Conservation (phyloP, 2,113 vertebrate species). For the Paralichthys olivaceus region DNA sequence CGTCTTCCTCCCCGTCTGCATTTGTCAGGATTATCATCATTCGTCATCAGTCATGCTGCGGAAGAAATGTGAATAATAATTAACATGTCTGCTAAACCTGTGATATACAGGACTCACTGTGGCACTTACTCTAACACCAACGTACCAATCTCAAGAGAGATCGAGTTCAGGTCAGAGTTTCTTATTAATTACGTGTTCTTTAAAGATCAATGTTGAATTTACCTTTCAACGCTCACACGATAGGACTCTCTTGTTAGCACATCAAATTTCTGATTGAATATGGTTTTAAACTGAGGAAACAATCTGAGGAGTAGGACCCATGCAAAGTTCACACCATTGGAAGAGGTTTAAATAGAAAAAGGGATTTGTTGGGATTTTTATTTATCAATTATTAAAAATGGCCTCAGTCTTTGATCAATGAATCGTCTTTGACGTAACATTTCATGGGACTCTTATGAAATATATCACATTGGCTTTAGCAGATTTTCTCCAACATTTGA, state of each 20-base stretch:
- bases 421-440: slow-evolving; percentile 4
- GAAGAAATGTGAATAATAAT: slow-evolving; percentile 53
- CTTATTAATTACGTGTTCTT: slow-evolving; percentile 16
- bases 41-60: slow-evolving; percentile 43
- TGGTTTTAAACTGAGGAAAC: slow-evolving; percentile 7
- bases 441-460: too few species aligned
- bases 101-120: neutral
- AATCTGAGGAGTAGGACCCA: neutral
- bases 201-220: slow-evolving; percentile 3
- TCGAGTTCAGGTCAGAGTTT: slow-evolving; percentile 25
- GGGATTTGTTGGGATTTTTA: neutral
- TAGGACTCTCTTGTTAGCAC: slow-evolving; percentile 1
- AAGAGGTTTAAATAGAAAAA: neutral
- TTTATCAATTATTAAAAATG: slow-evolving; percentile 9
- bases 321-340: neutral
- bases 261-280: slow-evolving; percentile 10
- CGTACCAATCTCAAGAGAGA: neutral
- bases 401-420: slow-evolving; percentile 6
- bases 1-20: slow-evolving; percentile 44
- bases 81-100: slow-evolving; percentile 27
- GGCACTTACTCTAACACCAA: slow-evolving; percentile 5
- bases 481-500: slow-evolving; percentile 31
- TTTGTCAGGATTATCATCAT: slow-evolving; percentile 55
- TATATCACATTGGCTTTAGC: slow-evolving; percentile 4
- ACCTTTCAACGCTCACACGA: slow-evolving; percentile 5